Percentiles rank a stretch among this genome's conserved stretches.
Evolutionary conservation across 2,113 vertebrate species (phyloP).

Genomic region (Cyanocitta stelleri): DNA sequence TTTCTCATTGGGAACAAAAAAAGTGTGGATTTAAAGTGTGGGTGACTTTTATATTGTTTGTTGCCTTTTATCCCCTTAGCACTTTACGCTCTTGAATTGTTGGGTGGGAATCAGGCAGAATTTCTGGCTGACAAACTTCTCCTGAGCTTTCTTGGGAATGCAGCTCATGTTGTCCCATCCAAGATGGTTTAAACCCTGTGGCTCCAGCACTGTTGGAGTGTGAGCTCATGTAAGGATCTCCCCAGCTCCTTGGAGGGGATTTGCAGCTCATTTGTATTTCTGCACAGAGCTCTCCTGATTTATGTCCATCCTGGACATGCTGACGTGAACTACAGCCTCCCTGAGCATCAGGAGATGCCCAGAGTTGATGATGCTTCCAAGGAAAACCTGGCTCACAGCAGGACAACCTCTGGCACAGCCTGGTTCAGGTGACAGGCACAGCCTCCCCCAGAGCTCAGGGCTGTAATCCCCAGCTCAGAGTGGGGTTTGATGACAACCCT

Average conservation of each 20-base stretch:
- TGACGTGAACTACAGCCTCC: neutral
- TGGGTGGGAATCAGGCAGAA: neutral
- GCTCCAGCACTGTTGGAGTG: neutral
- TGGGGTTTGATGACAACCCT: neutral
- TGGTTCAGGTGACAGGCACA: neutral
- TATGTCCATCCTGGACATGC: neutral
- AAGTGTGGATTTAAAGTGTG: rapidly evolving
- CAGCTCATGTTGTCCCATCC: neutral
- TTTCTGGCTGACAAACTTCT: neutral
- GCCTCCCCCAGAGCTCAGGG: neutral
- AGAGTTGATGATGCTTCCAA: neutral
- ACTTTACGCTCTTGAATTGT: neutral
- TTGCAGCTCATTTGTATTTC: neutral
- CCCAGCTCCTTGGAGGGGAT: neutral
- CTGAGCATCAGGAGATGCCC: neutral
- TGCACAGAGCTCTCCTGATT: neutral
- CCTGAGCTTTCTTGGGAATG: neutral
- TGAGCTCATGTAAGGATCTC: neutral
- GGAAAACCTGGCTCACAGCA: neutral
- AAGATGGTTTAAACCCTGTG: neutral
- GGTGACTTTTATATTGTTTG: neutral
- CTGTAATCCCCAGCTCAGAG: neutral
- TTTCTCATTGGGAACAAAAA: neutral
- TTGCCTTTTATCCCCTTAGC: neutral
- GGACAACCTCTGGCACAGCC: neutral